Evolutionary conservation across 2,888 invertebrate species (phyloP).

Genomic region (Marasmarcha lunaedactyla): DNA sequence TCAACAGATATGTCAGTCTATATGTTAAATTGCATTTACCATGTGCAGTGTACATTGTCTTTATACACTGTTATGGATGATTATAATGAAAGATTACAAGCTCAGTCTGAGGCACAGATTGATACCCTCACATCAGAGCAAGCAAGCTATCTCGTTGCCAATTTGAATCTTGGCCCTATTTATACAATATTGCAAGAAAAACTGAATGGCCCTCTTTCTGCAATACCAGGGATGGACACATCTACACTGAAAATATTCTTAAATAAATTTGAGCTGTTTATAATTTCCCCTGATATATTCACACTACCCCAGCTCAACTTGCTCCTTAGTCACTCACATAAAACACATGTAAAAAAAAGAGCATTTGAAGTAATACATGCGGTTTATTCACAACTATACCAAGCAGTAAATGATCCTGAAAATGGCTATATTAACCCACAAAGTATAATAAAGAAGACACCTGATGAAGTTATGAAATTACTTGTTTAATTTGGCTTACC

Average conservation of each 20-base stretch:
- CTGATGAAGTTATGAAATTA: conserved; percentile 76
- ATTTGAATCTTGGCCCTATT: conserved; percentile 91
- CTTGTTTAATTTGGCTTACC: conserved; percentile 33
- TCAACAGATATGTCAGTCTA: conserved; percentile 97
- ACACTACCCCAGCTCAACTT: conserved; percentile 88
- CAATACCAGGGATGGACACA: conserved; percentile 90
- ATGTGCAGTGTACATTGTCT: conserved; percentile 90
- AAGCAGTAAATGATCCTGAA: conserved; percentile 80
- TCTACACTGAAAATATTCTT: conserved; percentile 82
- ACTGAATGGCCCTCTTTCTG: conserved; percentile 80
- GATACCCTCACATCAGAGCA: conserved; percentile 97
- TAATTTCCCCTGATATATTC: conserved; percentile 86
- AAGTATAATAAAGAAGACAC: conserved; percentile 78
- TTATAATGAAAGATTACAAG: conserved; percentile 84
- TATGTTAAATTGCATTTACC: conserved; percentile 92
- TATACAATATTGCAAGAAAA: conserved; percentile 92
- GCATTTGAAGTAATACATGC: conserved; percentile 89
- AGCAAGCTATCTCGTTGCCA: conserved; percentile 93
- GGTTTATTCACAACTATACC: conserved; percentile 88
- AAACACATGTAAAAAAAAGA: conserved; percentile 78
- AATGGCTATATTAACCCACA: conserved; percentile 84
- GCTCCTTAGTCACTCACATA: conserved; percentile 83
- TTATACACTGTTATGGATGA: conserved; percentile 95
- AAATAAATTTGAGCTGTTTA: conserved; percentile 88
- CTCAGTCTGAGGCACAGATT: conserved; percentile 94